Evolutionary conservation across 2,113 vertebrate genomes (phyloP).

Genomic region (Syrrhaptes paradoxus): DNA sequence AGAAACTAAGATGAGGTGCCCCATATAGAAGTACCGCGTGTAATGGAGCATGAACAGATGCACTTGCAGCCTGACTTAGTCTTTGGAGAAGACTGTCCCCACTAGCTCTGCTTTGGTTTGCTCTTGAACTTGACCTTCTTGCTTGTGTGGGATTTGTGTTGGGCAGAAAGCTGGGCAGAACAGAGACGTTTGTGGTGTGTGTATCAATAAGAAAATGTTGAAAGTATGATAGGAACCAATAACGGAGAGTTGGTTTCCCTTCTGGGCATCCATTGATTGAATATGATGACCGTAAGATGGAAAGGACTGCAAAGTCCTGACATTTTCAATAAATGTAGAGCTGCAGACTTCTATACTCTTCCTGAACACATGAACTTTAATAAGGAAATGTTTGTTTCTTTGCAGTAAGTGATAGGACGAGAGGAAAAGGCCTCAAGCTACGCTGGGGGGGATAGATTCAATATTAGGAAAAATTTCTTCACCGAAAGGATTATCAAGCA

Average conservation of each 20-base stretch:
- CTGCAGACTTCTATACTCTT: not conserved
- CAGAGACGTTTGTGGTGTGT: fast-evolving
- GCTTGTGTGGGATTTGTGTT: not conserved
- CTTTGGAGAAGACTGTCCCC: not conserved
- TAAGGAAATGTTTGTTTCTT: not conserved
- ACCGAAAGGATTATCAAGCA: too few species aligned
- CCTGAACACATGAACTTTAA: not conserved
- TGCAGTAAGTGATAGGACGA: not conserved
- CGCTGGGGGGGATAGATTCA: not conserved
- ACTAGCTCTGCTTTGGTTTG: not conserved
- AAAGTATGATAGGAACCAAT: not conserved
- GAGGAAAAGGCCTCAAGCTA: not conserved
- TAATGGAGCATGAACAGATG: fast-evolving
- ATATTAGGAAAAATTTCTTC: too few species aligned
- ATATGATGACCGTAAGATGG: not conserved
- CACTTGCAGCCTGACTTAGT: not conserved
- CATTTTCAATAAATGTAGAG: not conserved
- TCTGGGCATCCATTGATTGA: not conserved
- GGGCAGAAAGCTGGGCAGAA: not conserved
- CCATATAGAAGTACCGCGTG: not conserved
- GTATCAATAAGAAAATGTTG: not conserved
- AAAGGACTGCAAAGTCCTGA: not conserved
- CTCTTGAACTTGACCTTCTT: not conserved
- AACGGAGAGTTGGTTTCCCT: not conserved
- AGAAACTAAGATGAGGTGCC: not conserved